phyloP scores from a whole-genome alignment of 2,888 invertebrate species.

The Scelioninae gen. 1 region DNA sequence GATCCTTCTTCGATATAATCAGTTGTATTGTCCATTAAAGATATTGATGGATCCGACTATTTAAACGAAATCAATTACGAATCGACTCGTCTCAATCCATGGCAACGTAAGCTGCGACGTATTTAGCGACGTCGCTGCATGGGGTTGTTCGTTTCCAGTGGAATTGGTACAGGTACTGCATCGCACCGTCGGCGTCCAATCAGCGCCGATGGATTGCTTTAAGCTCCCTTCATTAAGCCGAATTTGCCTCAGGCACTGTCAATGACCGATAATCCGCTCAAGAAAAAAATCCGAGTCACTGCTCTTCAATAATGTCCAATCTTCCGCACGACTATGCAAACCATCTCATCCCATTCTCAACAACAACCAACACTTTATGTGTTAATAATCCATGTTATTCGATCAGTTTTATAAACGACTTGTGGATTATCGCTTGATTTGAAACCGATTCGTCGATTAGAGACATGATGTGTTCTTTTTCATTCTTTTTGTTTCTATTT shows the following conservation, averaged over 20 bases:
- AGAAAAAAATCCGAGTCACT: constrained; percentile 73
- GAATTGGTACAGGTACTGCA: constrained; percentile 76
- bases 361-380: too few relatives aligned
- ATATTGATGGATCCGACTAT: constrained; percentile 72
- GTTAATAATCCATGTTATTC: too few relatives aligned
- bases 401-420: too few relatives aligned
- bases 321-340: too few relatives aligned
- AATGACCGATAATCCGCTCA: constrained; percentile 73
- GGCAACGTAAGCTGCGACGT: constrained; percentile 72
- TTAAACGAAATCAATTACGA: constrained; percentile 79
- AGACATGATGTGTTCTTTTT: too few relatives aligned
- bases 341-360: too few relatives aligned
- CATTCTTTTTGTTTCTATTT: too few relatives aligned
- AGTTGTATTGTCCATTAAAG: constrained; percentile 52
- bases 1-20: constrained; percentile 45
- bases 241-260: constrained; percentile 75
- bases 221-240: constrained; percentile 77
- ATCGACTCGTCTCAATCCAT: constrained; percentile 74
- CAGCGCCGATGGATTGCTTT: constrained; percentile 73
- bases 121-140: constrained; percentile 73
- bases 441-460: too few relatives aligned
- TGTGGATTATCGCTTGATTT: too few relatives aligned
- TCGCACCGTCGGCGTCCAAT: constrained; percentile 79
- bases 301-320: constrained; percentile 72
- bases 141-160: constrained; percentile 75